A percentile compares a stretch with the other conserved stretches of the same genome.
These are phyloP conservation scores for Pheosia tremula DNA, from an alignment of 2,888 invertebrate genomes.

Conservation along the genomic window DNA sequence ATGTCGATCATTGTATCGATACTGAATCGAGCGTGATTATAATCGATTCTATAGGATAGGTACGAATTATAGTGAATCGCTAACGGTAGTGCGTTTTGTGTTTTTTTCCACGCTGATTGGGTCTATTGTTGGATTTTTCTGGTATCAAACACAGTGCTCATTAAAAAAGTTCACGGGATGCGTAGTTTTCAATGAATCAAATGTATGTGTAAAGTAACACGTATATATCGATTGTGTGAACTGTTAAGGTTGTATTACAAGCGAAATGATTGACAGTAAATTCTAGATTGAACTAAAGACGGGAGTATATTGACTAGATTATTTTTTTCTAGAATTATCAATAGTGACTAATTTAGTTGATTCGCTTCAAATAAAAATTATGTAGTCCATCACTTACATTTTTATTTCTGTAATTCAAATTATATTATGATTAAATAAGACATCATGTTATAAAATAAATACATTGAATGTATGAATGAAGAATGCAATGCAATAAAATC, in stretches of 20 bases:
- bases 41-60: constrained; percentile 55
- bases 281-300: not conserved
- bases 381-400: not conserved
- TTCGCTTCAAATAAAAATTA: not conserved
- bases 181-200: constrained; percentile 9
- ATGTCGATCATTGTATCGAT: constrained; percentile 73
- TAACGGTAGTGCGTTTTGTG: constrained; percentile 53
- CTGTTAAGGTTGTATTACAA: constrained; percentile 8
- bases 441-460: no score
- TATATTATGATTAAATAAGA: no score
- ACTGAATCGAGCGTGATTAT: constrained; percentile 77
- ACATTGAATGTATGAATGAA: no score
- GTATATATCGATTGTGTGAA: constrained; percentile 4
- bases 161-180: constrained; percentile 46
- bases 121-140: constrained; percentile 61
- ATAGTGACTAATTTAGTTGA: not conserved
- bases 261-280: not conserved
- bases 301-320: not conserved
- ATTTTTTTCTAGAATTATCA: not conserved
- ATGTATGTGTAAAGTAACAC: not conserved
- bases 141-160: constrained; percentile 50
- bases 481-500: no score
- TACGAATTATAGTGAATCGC: constrained; percentile 56
- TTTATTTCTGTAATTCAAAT: not conserved
- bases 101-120: constrained; percentile 63